A percentile compares a stretch with the other conserved stretches of the same genome.
Evolutionary conservation across 2,888 invertebrate genomes (phyloP).

Genomic region (Epirrita christyi): DNA sequence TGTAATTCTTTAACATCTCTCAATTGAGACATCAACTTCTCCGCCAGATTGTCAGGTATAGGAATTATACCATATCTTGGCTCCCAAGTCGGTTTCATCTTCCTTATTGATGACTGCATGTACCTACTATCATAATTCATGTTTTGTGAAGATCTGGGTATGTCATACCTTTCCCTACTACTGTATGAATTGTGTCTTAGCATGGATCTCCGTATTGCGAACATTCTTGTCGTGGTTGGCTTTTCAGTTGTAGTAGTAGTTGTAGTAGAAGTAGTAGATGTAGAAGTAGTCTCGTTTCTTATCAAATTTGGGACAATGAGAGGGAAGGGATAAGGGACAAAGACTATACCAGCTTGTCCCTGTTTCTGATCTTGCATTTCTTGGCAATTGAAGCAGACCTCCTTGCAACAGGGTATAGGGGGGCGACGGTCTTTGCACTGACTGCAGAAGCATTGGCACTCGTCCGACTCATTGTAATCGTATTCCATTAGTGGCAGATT

Average conservation of each 20-base stretch:
- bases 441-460: conserved; percentile 50
- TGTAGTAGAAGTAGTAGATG: conserved; percentile 9
- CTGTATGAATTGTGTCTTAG: no score
- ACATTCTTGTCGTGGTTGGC: not conserved
- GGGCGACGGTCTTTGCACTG: conserved; percentile 40
- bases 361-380: conserved; percentile 24
- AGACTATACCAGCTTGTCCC: conserved; percentile 37
- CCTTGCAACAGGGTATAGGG: conserved; percentile 48
- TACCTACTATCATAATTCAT: conserved; percentile 44
- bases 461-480: conserved; percentile 43
- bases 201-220: no score
- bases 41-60: conserved; percentile 60
- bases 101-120: conserved; percentile 51
- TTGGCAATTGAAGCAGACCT: conserved; percentile 14
- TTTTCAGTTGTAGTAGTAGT: conserved; percentile 16
- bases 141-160: conserved; percentile 12
- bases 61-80: conserved; percentile 67
- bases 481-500: conserved; percentile 11
- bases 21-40: conserved; percentile 56
- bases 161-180: not conserved
- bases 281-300: conserved; percentile 5
- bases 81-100: conserved; percentile 56
- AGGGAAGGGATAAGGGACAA: conserved; percentile 55
- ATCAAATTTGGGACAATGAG: conserved; percentile 36
- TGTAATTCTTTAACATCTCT: conserved; percentile 46